Conservation (phyloP, 2,113 vertebrate genomes). For the Amazona guildingii region DNA sequence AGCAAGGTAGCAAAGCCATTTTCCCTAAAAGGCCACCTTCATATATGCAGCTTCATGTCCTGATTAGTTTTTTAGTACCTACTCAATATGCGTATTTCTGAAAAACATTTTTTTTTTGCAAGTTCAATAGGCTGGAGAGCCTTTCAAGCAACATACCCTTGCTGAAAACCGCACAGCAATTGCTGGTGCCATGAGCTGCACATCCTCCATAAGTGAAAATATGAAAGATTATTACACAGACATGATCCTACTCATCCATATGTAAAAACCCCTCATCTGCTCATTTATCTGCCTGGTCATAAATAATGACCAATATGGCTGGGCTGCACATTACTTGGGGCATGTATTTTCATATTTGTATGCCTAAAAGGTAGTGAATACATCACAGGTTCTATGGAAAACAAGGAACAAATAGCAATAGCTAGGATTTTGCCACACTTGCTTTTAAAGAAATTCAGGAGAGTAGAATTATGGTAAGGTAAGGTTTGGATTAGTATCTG, state of each 20-base stretch:
- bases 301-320: neutral
- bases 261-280: neutral
- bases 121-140: neutral
- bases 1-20: neutral
- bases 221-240: neutral
- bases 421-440: neutral
- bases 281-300: neutral
- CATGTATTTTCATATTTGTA: neutral
- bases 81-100: neutral
- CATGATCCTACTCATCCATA: neutral
- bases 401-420: neutral
- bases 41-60: rapidly evolving
- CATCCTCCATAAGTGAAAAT: neutral
- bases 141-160: neutral
- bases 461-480: neutral
- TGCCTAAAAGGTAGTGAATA: neutral
- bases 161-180: neutral
- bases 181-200: neutral
- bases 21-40: neutral
- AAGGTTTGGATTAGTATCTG: neutral
- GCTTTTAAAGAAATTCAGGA: neutral
- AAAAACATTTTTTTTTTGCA: neutral
- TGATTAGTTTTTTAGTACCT: neutral
- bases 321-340: neutral
- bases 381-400: neutral